Evolutionary conservation across 2,797 vertebrate genomes (phyloP), one percentile per base, ranked within the genome.

Genomic region (Triplophysa yarkandensis): DNA sequence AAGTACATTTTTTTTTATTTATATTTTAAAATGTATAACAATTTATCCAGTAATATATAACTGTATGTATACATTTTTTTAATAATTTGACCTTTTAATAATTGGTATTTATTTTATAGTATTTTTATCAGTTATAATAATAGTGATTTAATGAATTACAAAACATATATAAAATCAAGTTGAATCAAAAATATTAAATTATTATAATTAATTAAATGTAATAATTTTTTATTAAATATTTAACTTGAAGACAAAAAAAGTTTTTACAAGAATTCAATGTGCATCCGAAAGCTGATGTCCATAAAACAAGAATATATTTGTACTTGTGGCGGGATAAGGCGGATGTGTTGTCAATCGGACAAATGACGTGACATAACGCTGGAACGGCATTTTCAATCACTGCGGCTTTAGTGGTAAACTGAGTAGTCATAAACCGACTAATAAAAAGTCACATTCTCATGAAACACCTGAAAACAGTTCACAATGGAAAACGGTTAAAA

Each of bases 361-460:
- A 25, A 55, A 65, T 32, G 50, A 57, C 48, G 2, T 25, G 62
- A 57, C 71, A 65, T 74, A 65, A 74, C 50, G 32, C 14, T 55
- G 62, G 61, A 66, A 25, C 30, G 21, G 8, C 46, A 58, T 48
- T 16, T 46, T 55, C 28, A n/a, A 46, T 46, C 28, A 5, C 1
- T 34, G 36, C 32, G 48, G 67, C 55, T 71, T 43, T 46, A 44
- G 52, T 3, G 44, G 67, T 57, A 61, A 69, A 69, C 58, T 62
- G 74, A 69, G 57, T 54, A 54, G 63, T 68, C 46, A 43, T 61
- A 64, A 64, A 55, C 36, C 21, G 27, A 52, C 27, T 0, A 43
- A 17, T 39, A 60, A 64, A 71, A 71, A 77, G 74, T 44, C 54
- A 76, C 32, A 21, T 78, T 78, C 76, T 68, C 63, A 52, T 46